These are phyloP conservation scores for Lytechinus pictus DNA, from an alignment of 35 echinoderm and acorn worm genomes.

Conservation along the genomic window DNA sequence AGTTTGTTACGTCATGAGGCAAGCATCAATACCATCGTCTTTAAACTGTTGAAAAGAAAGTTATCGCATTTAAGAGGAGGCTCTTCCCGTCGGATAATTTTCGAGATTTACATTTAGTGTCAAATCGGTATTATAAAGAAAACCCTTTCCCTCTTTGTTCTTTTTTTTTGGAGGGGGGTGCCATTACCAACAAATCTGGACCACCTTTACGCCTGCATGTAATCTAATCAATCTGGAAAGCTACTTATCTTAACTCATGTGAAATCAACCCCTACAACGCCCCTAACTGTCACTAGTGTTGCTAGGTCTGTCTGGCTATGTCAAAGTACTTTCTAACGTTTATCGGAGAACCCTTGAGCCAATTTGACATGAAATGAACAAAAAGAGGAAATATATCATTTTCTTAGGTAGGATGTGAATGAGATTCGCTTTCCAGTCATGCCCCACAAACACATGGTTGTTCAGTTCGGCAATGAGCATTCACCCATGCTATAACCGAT, in stretches of 20 bases:
- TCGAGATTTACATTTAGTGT: too few species aligned
- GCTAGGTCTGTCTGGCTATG: not conserved
- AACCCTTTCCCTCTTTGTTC: too few species aligned
- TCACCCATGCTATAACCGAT: too few species aligned
- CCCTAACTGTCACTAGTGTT: not conserved
- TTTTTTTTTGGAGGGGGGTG: too few species aligned
- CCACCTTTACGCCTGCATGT: not conserved
- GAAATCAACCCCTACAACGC: not conserved
- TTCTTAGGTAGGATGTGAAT: not conserved
- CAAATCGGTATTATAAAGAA: too few species aligned
- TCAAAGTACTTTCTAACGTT: not conserved
- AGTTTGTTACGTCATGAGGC: too few species aligned
- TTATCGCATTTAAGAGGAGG: too few species aligned
- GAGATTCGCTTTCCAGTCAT: not conserved
- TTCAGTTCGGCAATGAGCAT: not conserved
- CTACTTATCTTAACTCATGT: conserved; percentile 5
- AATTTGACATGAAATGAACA: not conserved
- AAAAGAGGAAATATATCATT: not conserved
- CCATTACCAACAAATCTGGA: not conserved
- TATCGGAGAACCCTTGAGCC: not conserved
- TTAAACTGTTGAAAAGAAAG: too few species aligned
- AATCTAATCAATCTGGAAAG: not conserved
- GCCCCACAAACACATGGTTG: not conserved
- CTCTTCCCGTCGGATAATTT: too few species aligned
- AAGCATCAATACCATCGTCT: too few species aligned